Evolutionary conservation across 35 echinoderm and acorn worm genomes (phyloP), one percentile per base, ranked within the genome.

Genomic region (Stichopus chloronotus): DNA sequence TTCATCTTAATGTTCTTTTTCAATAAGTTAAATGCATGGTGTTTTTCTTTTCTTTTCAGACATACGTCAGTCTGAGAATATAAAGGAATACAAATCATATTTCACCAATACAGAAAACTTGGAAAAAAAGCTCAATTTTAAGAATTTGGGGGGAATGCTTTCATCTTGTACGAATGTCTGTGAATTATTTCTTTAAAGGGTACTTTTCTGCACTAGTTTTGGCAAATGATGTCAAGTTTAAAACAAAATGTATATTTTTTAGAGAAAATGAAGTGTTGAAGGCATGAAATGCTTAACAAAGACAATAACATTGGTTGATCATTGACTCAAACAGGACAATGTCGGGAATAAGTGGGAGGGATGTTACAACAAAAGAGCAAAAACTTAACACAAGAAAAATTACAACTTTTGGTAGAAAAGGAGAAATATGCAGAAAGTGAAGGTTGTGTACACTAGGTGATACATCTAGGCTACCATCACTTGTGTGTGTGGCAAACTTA

Each of bases 21-120:
- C 7, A 74, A 74, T 74, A 74, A 19, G 22, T 74, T 74, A 74
- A 43, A 43, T 43, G 30, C 30, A 43, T 43, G 3, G 19, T 74
- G 6, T 74, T 14, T 21, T n/a, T 2, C n/a, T 74, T 43, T 65
- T 65, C 7, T 65, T 65, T n/a, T n/a, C n/a, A n/a, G n/a, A n/a
- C n/a, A n/a, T n/a, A n/a, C n/a, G n/a, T 10, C 55, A 85, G 21
- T 85, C 82, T 85, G 17, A 22, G 17, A 74, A 20, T 74, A 16
- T 74, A 74, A 16, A 53, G 20, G 82, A 85, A 85, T 85, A 85
- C 55, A 23, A 58, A 58, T 13, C 8, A 55, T 12, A 12, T 81
- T 85, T 10, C 53, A 55, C 79, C 17, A 82, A 58, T 17, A 85
- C 56, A 60, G 9, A 85, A 58, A 85, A 58, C n/a, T 58, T 84